Evolutionary conservation across 2,113 vertebrate genomes (phyloP), one percentile per base, ranked within the genome.

Genomic region (Phoxinus phoxinus): DNA sequence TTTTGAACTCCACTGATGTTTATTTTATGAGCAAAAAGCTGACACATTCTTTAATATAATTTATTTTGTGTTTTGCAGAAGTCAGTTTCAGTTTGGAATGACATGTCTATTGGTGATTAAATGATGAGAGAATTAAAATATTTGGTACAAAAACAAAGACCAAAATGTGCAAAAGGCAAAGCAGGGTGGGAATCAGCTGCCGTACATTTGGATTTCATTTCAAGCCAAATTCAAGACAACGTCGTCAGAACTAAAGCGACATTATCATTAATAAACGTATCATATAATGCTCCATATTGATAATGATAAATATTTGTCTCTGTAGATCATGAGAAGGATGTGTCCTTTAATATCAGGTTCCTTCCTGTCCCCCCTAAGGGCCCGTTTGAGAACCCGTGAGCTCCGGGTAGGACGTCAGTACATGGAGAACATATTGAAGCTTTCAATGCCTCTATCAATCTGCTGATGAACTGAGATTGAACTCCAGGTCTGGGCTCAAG

Each of bases 391-490:
- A 44, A 23, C 3, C 35, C 1, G 3, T 15, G 19, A 86, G 69
- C 51, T 86, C 41, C 37, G 81, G 83, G 85, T 72, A 72, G 59
- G 30, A 37, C 48, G 23, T 71, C 71, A 73, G 81, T 86, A 82
- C 81, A 86, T 5, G 19, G 21, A 77, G 71, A 48, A 88, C 79
- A 73, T 88, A 59, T 46, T 83, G 75, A 87, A 85, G 74, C 65
- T 30, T 73, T 90, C 87, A 88, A 74, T n/a, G 23, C 76, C 86
- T 84, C 41, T 30, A 86, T 87, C 41, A 10, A 82, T 79, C 58
- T 48, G 85, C 85, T 78, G 87, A 90, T 87, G 83, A 90, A 89
- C 88, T 77, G 72, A 77, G 86, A 89, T 41, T 67, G 84, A 87
- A 85, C 82, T 89, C 84, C 37, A 86, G 86, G 87, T 81, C 73